Conservation (phyloP, 2,888 invertebrate genomes). For the Campoletis raptor region DNA sequence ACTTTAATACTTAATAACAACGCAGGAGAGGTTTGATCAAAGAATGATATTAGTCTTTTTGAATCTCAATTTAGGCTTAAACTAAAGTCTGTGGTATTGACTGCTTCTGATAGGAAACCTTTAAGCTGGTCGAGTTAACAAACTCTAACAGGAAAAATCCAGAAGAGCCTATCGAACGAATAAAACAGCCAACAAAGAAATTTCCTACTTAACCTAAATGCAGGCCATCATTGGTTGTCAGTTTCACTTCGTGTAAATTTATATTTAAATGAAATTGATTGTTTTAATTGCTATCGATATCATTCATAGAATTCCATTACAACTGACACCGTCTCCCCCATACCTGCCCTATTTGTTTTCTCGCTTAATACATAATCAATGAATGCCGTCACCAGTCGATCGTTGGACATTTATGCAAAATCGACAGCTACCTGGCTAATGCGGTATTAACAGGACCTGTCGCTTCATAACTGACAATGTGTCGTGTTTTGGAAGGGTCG, state of each 20-base stretch:
- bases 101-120: not conserved
- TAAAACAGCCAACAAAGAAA: not conserved
- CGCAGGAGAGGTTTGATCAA: not conserved
- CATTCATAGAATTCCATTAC: not conserved
- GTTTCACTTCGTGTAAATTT: not conserved
- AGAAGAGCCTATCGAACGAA: not conserved
- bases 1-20: not conserved
- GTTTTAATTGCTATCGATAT: not conserved
- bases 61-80: not conserved
- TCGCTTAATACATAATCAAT: constrained; percentile 2
- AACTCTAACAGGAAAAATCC: not conserved
- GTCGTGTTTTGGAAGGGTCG: constrained; percentile 79
- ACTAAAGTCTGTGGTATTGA: not conserved
- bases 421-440: not conserved
- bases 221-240: not conserved
- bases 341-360: not conserved
- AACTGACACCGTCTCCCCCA: not conserved
- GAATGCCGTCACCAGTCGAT: not conserved
- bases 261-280: not conserved
- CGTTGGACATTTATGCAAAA: not conserved
- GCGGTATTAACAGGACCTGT: not conserved
- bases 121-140: not conserved
- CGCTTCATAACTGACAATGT: constrained; percentile 67
- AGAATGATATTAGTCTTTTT: not conserved
- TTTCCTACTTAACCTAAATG: not conserved